Conservation (phyloP, 2,888 invertebrate species). For the Deilephila porcellus region DNA sequence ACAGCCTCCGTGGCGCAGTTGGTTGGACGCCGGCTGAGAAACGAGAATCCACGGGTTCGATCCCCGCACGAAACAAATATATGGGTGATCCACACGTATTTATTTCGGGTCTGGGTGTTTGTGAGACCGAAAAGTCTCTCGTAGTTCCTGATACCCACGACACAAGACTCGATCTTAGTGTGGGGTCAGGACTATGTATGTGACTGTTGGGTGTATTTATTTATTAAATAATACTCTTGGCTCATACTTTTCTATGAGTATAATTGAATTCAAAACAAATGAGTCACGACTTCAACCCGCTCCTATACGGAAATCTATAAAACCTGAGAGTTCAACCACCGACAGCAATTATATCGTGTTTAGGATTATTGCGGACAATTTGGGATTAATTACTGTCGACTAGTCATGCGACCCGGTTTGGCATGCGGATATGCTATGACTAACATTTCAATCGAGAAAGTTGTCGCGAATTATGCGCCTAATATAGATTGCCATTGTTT, state of each 20-base stretch:
- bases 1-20: too few relatives aligned
- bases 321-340: constrained; percentile 11
- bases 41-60: too few relatives aligned
- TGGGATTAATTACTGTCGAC: constrained; percentile 11
- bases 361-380: constrained; percentile 20
- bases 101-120: too few relatives aligned
- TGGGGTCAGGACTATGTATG: too few relatives aligned
- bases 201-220: too few relatives aligned
- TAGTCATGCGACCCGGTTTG: constrained; percentile 10
- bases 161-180: too few relatives aligned
- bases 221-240: too few relatives aligned
- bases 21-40: too few relatives aligned
- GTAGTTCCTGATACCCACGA: too few relatives aligned
- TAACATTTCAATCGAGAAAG: not conserved
- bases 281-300: not conserved
- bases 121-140: too few relatives aligned
- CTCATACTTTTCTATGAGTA: not conserved
- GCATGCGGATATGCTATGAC: not conserved
- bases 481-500: not conserved
- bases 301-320: constrained; percentile 23
- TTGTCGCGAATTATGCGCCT: not conserved
- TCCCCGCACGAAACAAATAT: too few relatives aligned
- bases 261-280: constrained; percentile 4
- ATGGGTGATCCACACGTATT: too few relatives aligned
- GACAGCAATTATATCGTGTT: constrained; percentile 15